phyloP scores from a whole-genome alignment of 2,888 invertebrate species.

The Drosophila paracracens region DNA sequence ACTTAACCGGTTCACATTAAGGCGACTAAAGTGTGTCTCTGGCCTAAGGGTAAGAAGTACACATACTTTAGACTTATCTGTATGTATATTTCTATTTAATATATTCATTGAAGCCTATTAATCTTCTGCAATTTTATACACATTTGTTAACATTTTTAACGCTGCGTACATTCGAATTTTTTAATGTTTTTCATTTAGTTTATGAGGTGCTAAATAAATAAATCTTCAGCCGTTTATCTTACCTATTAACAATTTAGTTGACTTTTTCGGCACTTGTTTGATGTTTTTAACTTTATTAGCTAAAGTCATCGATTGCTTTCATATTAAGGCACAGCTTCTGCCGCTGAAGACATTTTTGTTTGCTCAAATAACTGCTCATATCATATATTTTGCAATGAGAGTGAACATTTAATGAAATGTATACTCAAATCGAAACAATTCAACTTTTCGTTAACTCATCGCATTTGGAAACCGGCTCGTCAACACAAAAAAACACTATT shows the following conservation, averaged over 20 bases:
- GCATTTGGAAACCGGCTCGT: conserved; percentile 61
- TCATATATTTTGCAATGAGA: conserved; percentile 30
- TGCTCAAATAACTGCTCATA: conserved; percentile 17
- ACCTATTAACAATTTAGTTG: not conserved
- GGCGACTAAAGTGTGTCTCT: conserved; percentile 17
- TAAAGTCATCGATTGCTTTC: conserved; percentile 31
- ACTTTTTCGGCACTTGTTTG: conserved; percentile 31
- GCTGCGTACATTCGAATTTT: conserved; percentile 1
- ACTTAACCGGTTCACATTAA: conserved; percentile 63
- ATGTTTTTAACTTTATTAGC: conserved; percentile 34
- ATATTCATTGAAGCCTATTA: not conserved
- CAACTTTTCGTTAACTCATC: conserved; percentile 36
- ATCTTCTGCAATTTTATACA: conserved; percentile 2
- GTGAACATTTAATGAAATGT: conserved; percentile 53
- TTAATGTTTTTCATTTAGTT: conserved; percentile 28
- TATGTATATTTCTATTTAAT: not conserved
- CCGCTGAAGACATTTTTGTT: not conserved
- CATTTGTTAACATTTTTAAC: conserved; percentile 1
- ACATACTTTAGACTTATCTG: not conserved
- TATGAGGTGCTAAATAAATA: conserved; percentile 50
- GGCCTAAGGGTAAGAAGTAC: conserved; percentile 24
- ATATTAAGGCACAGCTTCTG: conserved; percentile 5
- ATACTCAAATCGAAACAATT: conserved; percentile 23
- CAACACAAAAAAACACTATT: conserved; percentile 2
- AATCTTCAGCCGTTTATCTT: conserved; percentile 16